Evolutionary conservation across 2,113 vertebrate genomes (phyloP), one percentile per base, ranked within the genome.

Genomic region (Periophthalmodon schlosseri): DNA sequence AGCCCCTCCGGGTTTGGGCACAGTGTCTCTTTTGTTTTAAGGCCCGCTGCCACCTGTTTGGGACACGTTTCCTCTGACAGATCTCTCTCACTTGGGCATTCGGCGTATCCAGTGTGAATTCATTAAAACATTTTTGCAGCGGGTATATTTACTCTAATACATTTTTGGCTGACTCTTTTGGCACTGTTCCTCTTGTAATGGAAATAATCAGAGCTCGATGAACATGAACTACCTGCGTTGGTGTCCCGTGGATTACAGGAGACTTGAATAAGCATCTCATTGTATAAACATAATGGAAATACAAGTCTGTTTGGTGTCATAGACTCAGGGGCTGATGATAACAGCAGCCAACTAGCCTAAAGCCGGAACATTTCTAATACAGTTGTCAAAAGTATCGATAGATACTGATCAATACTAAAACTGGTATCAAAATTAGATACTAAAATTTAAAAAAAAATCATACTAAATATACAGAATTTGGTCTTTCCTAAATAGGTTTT

Each of bases 21-120:
- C 85, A 86, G 79, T 36, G 82, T 34, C 52, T 72, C 77, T 76
- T 87, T 91, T 91, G 86, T 90, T 77, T 82, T 72, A 34, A 77
- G 34, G 13, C 76, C 78, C 50, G 66, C 64, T 73, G 72, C 84
- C 91, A 92, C 88, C 89, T 90, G 89, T 90, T 86, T 47, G 46
- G 58, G 44, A 68, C 78, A 74, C 74, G 78, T 75, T 84, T 54
- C 49, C 33, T 61, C n/a, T 81, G 84, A 89, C 84, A 87, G 84
- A 67, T 79, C 79, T 78, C 67, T 76, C 69, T 71, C 54, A 36
- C 69, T 39, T 78, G 75, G 63, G 70, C 71, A 44, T 20, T 44
- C 24, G 60, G 36, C 64, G 39, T 2, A 18, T 52, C 18, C 50
- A 16, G 15, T 68, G 52, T 28, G 57, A 76, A 50, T 74, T 33